phyloP scores from a whole-genome alignment of 2,888 invertebrate species.

The Pollenia griseotomentosa region DNA sequence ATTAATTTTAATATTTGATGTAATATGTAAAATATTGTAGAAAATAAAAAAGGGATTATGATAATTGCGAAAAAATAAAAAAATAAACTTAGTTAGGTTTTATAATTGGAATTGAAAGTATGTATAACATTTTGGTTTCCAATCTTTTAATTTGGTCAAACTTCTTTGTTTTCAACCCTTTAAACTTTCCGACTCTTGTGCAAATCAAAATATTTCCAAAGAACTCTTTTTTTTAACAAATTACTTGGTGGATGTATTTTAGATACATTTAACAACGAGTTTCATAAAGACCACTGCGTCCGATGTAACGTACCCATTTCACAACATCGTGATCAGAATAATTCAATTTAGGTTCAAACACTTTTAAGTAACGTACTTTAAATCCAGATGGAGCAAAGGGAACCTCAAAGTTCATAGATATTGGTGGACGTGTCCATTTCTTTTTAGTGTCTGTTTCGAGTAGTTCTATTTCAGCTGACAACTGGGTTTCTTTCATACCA shows the following conservation, averaged over 20 bases:
- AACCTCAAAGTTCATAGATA: conserved; percentile 99
- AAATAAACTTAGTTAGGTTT: conserved; percentile 33
- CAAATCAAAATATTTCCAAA: not conserved
- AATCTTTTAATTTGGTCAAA: conserved; percentile 61
- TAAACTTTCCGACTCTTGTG: conserved; percentile 36
- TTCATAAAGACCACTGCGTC: conserved; percentile 99
- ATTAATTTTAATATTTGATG: too few species aligned
- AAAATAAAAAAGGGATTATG: not conserved
- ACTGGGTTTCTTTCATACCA: conserved; percentile 99
- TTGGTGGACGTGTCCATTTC: conserved; percentile 99
- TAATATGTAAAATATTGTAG: not conserved
- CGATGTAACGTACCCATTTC: conserved; percentile 99
- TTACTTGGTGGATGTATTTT: not conserved
- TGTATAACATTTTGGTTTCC: conserved; percentile 47
- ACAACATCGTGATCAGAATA: conserved; percentile 99
- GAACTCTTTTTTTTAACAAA: not conserved
- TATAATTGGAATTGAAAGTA: conserved; percentile 66
- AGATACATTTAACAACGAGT: conserved; percentile 93
- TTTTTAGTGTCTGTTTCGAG: conserved; percentile 99
- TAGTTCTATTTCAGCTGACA: conserved; percentile 99
- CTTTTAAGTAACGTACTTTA: conserved; percentile 99
- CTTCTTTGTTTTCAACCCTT: conserved; percentile 26
- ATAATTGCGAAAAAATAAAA: too few species aligned
- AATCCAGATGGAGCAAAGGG: conserved; percentile 99
- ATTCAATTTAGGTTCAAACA: conserved; percentile 99